Percentiles rank a stretch among this genome's conserved stretches.
These are phyloP conservation scores for Lepidothrix coronata DNA, from an alignment of 2,113 vertebrate species.

Conservation along the genomic window DNA sequence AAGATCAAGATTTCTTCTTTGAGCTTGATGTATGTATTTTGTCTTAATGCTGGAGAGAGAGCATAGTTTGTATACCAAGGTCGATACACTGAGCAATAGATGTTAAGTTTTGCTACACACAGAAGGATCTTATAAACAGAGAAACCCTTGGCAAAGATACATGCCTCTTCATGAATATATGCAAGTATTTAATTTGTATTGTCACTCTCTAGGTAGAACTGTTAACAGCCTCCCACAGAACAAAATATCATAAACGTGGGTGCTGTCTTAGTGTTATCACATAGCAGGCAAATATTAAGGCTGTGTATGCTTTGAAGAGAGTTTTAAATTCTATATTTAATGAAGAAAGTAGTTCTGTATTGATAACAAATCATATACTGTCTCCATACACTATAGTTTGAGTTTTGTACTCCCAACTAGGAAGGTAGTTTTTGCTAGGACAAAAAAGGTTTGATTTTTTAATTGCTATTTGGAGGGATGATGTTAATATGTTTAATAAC, in stretches of 20 bases:
- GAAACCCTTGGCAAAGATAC: not conserved
- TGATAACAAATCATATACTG: not conserved
- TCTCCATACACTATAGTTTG: not conserved
- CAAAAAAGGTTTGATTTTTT: not conserved
- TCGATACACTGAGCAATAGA: not conserved
- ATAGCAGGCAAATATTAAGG: not conserved
- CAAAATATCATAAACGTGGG: not conserved
- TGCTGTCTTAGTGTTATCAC: not conserved
- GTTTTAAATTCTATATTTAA: not conserved
- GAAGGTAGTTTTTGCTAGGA: not conserved
- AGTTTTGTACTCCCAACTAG: not conserved
- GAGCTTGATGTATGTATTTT: constrained; percentile 93
- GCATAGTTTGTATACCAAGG: not conserved
- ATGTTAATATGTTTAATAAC: not conserved
- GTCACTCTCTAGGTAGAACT: not conserved
- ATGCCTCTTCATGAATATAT: not conserved
- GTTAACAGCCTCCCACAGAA: not conserved
- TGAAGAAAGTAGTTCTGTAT: not conserved
- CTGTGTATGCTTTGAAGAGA: not conserved
- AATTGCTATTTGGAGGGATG: not conserved
- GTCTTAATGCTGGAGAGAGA: not conserved
- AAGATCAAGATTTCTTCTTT: constrained; percentile 97
- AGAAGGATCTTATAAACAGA: not conserved
- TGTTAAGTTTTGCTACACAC: not conserved
- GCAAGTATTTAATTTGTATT: not conserved